phyloP scores from a whole-genome alignment of 2,797 vertebrate genomes.

The Antrozous pallidus region DNA sequence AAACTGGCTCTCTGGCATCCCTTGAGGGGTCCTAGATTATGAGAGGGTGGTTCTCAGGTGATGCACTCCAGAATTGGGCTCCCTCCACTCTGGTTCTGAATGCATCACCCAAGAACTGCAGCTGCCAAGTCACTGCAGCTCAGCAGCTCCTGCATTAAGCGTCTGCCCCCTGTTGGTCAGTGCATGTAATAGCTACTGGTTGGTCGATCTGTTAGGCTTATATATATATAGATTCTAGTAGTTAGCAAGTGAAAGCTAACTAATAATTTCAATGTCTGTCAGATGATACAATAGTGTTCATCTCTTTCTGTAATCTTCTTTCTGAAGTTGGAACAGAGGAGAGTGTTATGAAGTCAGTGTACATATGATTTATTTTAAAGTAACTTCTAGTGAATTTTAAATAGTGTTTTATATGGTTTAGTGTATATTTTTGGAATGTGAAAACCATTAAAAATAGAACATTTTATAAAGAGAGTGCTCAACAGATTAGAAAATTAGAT shows the following conservation, averaged over 20 bases:
- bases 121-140: too few species aligned
- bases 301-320: neutral
- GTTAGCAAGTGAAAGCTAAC: neutral
- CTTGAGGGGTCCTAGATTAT: too few species aligned
- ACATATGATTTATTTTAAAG: slow-evolving; percentile 70
- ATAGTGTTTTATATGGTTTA: slow-evolving; percentile 48
- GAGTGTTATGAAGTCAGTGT: slow-evolving; percentile 30
- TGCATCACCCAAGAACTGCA: too few species aligned
- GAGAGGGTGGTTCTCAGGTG: too few species aligned
- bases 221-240: neutral
- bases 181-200: too few species aligned
- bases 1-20: too few species aligned
- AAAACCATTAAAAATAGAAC: slow-evolving; percentile 49
- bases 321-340: neutral
- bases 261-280: slow-evolving; percentile 5
- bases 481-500: slow-evolving; percentile 77
- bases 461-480: slow-evolving; percentile 66
- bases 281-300: neutral
- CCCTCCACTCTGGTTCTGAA: too few species aligned
- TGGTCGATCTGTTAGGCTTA: too few species aligned
- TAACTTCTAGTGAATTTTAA: slow-evolving; percentile 69
- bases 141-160: too few species aligned
- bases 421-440: slow-evolving; percentile 69
- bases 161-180: too few species aligned
- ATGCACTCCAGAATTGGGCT: too few species aligned